A percentile compares a stretch with the other conserved stretches of the same genome.
phyloP scores from a whole-genome alignment of 1,140 invertebrate species.

The Aphidius gifuensis region DNA sequence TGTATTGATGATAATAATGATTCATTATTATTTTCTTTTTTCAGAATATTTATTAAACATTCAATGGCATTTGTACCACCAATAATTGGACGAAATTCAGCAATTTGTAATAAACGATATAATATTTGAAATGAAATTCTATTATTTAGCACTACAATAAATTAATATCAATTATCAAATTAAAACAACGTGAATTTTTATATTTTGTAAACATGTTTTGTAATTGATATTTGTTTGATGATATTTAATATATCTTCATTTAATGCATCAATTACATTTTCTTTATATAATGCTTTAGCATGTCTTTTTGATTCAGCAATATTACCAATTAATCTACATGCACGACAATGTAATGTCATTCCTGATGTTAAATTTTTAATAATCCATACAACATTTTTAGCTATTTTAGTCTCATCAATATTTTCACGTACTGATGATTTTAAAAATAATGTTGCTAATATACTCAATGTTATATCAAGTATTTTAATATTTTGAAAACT shows the following conservation, averaged over 20 bases:
- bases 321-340: slow-evolving; percentile 47
- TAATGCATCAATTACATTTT: slow-evolving; percentile 33
- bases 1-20: slow-evolving; percentile 15
- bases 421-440: slow-evolving; percentile 34
- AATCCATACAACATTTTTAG: slow-evolving; percentile 36
- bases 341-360: slow-evolving; percentile 40
- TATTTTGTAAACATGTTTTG: too few relatives aligned
- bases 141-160: slow-evolving; percentile 35
- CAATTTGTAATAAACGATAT: slow-evolving; percentile 39
- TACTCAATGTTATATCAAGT: slow-evolving; percentile 40
- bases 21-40: slow-evolving; percentile 18
- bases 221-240: too few relatives aligned
- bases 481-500: slow-evolving; percentile 34
- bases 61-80: slow-evolving; percentile 40
- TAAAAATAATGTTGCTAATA: slow-evolving; percentile 43
- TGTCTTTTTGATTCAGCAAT: slow-evolving; percentile 40
- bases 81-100: slow-evolving; percentile 40
- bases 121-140: slow-evolving; percentile 42
- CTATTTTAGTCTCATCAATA: slow-evolving; percentile 40
- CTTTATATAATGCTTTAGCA: slow-evolving; percentile 39
- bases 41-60: slow-evolving; percentile 33
- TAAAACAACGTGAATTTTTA: too few relatives aligned
- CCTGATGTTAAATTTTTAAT: slow-evolving; percentile 36
- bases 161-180: too few relatives aligned
- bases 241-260: slow-evolving; percentile 28